phyloP scores from a whole-genome alignment of 2,797 vertebrate genomes.

The Propithecus perrieri region DNA sequence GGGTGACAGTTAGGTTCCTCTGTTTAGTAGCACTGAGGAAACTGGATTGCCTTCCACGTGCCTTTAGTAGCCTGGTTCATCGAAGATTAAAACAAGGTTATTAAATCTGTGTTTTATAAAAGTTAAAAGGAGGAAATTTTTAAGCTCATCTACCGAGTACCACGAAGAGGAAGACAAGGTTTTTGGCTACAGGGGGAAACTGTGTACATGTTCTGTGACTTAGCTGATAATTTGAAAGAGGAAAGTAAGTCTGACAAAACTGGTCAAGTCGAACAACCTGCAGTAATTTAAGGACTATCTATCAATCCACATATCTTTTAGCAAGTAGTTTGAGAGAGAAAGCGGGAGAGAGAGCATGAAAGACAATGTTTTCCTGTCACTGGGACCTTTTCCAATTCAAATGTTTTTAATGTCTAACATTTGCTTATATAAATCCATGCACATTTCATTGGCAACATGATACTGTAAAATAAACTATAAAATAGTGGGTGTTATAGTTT shows the following conservation, averaged over 20 bases:
- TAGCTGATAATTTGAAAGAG: neutral
- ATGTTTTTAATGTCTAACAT: neutral
- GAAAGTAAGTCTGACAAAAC: neutral
- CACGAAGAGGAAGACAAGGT: neutral
- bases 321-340: neutral
- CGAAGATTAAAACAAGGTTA: neutral
- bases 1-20: neutral
- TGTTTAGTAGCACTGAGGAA: neutral
- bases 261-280: neutral
- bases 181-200: neutral
- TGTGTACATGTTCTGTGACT: neutral
- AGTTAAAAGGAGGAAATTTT: neutral
- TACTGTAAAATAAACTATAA: constrained; percentile 14
- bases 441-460: neutral
- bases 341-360: neutral
- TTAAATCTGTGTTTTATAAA: neutral
- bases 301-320: neutral
- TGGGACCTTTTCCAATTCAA: neutral
- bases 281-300: neutral
- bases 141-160: neutral
- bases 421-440: constrained; percentile 32
- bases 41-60: neutral
- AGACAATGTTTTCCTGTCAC: neutral
- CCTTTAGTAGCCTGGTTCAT: neutral
- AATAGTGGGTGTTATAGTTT: constrained; percentile 40